phyloP scores from a whole-genome alignment of 2,888 invertebrate genomes.

The Spisula subtruncata region DNA sequence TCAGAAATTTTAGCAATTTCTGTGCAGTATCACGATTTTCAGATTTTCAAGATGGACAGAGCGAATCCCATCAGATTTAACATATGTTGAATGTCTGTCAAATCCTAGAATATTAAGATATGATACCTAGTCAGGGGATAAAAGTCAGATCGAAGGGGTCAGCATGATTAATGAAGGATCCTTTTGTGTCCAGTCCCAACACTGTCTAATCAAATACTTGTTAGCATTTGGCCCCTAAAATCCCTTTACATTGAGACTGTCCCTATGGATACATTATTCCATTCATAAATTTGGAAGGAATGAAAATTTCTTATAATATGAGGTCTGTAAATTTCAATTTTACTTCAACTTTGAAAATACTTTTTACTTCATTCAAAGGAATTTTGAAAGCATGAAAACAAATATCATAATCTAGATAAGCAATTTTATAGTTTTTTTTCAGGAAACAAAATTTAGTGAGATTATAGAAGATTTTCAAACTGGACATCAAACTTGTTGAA shows the following conservation, averaged over 20 bases:
- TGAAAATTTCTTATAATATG: background rate
- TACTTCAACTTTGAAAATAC: too few species aligned
- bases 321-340: background rate
- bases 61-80: background rate
- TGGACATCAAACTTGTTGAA: background rate
- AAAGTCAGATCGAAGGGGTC: conserved; percentile 22
- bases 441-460: background rate
- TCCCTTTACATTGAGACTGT: background rate
- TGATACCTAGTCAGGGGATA: conserved; percentile 21
- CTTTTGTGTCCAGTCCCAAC: conserved; percentile 42
- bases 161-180: conserved; percentile 49
- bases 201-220: conserved; percentile 47
- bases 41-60: too few species aligned
- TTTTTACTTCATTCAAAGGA: too few species aligned
- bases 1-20: too few species aligned
- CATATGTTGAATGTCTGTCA: conserved; percentile 45
- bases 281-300: background rate
- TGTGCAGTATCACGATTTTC: too few species aligned
- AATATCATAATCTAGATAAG: too few species aligned
- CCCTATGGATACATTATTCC: background rate
- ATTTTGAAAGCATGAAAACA: too few species aligned
- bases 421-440: too few species aligned
- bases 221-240: conserved; percentile 36
- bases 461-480: background rate
- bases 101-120: conserved; percentile 18